These are phyloP conservation scores for Bombus confusus DNA, from an alignment of 1,140 invertebrate genomes.

Conservation along the genomic window DNA sequence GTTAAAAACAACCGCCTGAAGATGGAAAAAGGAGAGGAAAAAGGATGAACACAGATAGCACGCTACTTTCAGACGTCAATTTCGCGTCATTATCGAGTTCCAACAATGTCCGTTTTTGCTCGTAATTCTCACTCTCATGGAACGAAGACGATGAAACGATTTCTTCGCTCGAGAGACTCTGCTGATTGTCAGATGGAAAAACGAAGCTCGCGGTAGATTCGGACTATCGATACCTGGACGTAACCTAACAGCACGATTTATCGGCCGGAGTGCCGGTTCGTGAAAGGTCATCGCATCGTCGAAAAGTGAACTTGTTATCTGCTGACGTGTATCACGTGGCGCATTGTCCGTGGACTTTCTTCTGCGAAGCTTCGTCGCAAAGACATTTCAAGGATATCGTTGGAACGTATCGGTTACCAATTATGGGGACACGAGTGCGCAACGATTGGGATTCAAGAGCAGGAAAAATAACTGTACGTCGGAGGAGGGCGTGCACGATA, in stretches of 20 bases:
- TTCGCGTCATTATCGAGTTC: not conserved
- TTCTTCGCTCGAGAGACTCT: not conserved
- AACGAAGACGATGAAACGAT: not conserved
- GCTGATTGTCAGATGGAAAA: not conserved
- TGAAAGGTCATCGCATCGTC: not conserved
- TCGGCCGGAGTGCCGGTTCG: not conserved
- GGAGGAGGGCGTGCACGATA: not conserved
- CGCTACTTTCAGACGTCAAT: not conserved
- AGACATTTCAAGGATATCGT: not conserved
- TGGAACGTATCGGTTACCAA: conserved; percentile 12
- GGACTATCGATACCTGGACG: not conserved
- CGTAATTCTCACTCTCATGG: not conserved
- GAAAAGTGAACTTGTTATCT: not conserved
- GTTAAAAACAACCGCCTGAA: not conserved
- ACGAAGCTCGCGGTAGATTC: not conserved
- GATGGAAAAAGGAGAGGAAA: not conserved
- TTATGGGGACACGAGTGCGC: not conserved
- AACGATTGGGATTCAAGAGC: not conserved
- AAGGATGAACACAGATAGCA: no score
- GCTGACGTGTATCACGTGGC: not conserved
- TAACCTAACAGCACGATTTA: not conserved
- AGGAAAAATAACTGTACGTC: not conserved
- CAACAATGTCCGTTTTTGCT: not conserved
- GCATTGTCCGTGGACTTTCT: not conserved
- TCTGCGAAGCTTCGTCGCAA: no score